Base-by-base conservation (phyloP, 2,797 vertebrate genomes). In the Melanogrammus aeglefinus region DNA sequence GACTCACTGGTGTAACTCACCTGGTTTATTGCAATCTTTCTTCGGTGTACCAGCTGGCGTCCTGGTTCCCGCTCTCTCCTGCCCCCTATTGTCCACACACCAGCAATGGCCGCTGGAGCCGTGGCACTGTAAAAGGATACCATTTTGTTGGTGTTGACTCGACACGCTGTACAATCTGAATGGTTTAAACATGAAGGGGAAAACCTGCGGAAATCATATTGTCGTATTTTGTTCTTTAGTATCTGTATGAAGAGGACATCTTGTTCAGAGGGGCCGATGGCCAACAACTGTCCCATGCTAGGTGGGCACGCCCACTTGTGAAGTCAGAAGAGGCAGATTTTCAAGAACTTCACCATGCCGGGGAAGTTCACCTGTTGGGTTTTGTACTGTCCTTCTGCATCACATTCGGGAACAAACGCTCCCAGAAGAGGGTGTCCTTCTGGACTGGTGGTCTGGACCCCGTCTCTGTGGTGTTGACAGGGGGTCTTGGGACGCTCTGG, bases 51-150 rank as follows among this genome's bases (percentile, higher is more conserved):
- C 93, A 0, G 94, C 94, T 0, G 83, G 79, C 0, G 86, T 93
- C 31, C 86, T 84, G 0, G 93, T 95, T 6, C 94, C 93, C 0
- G 88, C 81, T 14, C 94, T 86, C 83, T 96, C 94, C 41, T 90
- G 91, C 14, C 95, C 95, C 0, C 86, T 76, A 0, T 16, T 77
- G 0, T 94, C 89, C 85, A 96, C 94, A 0, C 95, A 96, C 94
- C 95, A 96, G 85, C 95, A 96, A 81, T 94, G 80, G 71, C 94
- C 95, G 0, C 91, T 92, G 86, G 92, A 90, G 31, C 91, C 0
- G 0, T 94, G 94, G 79, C 95, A 96, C 86, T 96, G 95, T 66
- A 93, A 73, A 35, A 73, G 13, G 44, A 47, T 47, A 47, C 2
- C 44, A 47, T 2, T 47, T 47, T 13, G 44, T 47, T 47, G 18